Evolutionary conservation across 1,140 invertebrate genomes (phyloP).

Genomic region (Prorops nasuta): DNA sequence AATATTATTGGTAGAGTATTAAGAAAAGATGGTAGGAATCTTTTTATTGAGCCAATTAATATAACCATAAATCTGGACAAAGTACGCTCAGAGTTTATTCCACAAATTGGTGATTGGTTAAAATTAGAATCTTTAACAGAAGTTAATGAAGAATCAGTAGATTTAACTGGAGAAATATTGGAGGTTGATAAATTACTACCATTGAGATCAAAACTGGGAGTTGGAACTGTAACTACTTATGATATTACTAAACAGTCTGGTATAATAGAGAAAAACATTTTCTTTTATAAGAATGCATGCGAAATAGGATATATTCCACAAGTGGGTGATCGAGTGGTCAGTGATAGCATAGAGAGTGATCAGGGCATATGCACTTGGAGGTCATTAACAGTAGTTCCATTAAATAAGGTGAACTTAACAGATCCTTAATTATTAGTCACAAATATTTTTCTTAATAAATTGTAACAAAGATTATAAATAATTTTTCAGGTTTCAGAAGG

Average conservation of each 20-base stretch:
- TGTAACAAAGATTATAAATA: slow-evolving; percentile 4
- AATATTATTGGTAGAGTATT: slow-evolving; percentile 58
- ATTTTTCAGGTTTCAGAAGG: slow-evolving; percentile 7
- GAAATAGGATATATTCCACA: slow-evolving; percentile 56
- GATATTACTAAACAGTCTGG: slow-evolving; percentile 50
- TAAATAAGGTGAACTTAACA: slow-evolving; percentile 28
- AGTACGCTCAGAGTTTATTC: slow-evolving; percentile 56
- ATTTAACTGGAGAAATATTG: slow-evolving; percentile 59
- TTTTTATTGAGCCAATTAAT: slow-evolving; percentile 56
- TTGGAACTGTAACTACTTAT: slow-evolving; percentile 59
- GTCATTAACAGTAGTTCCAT: slow-evolving; percentile 57
- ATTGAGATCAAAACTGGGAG: slow-evolving; percentile 55
- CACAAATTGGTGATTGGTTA: slow-evolving; percentile 65
- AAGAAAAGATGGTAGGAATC: slow-evolving; percentile 50
- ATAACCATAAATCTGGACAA: slow-evolving; percentile 59
- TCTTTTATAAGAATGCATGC: slow-evolving; percentile 59
- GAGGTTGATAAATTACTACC: slow-evolving; percentile 59
- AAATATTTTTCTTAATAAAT: slow-evolving; percentile 3
- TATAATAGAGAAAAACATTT: slow-evolving; percentile 55
- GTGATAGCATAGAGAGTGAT: slow-evolving; percentile 68
- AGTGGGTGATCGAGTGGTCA: slow-evolving; percentile 60
- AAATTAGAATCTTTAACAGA: slow-evolving; percentile 60
- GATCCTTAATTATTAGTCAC: slow-evolving; percentile 4
- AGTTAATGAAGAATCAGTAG: slow-evolving; percentile 54
- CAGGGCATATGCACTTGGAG: slow-evolving; percentile 63